Evolutionary conservation across 2,888 invertebrate species (phyloP).

Genomic region (Saturnia pavonia): DNA sequence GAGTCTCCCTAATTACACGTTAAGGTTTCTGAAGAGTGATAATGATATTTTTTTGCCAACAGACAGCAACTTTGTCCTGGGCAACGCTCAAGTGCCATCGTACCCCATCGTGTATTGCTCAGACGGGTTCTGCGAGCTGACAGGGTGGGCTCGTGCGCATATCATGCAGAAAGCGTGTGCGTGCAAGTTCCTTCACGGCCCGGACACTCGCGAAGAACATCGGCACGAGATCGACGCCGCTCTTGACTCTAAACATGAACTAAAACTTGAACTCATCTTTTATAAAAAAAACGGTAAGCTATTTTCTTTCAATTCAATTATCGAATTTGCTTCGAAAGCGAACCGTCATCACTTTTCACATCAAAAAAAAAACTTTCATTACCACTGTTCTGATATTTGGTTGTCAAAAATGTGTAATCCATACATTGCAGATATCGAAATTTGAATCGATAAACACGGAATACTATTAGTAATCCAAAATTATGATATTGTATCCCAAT

Average conservation of each 20-base stretch:
- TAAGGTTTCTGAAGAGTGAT: background rate
- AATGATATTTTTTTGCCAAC: slow-evolving; percentile 43
- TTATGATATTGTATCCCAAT: background rate
- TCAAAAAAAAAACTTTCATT: too few relatives aligned
- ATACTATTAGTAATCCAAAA: background rate
- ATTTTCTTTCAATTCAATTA: slow-evolving; percentile 15
- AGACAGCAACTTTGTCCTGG: slow-evolving; percentile 98
- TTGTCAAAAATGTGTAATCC: background rate
- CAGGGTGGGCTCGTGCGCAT: slow-evolving; percentile 95
- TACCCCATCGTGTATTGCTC: slow-evolving; percentile 98
- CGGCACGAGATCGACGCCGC: slow-evolving; percentile 94
- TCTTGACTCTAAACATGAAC: slow-evolving; percentile 93
- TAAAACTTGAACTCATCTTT: slow-evolving; percentile 96
- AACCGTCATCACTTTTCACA: too few relatives aligned
- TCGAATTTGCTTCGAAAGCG: background rate
- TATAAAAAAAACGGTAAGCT: slow-evolving; percentile 96
- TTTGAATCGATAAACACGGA: background rate
- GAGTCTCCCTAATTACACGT: background rate
- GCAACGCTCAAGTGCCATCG: slow-evolving; percentile 95
- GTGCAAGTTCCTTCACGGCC: slow-evolving; percentile 96
- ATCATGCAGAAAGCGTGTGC: slow-evolving; percentile 98
- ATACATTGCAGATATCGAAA: background rate
- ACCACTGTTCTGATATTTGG: too few relatives aligned
- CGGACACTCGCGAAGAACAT: slow-evolving; percentile 94
- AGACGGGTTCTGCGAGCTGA: slow-evolving; percentile 97